A percentile compares a stretch with the other conserved stretches of the same genome.
Conservation (phyloP, 2,888 invertebrate genomes). For the Cerastoderma edule region DNA sequence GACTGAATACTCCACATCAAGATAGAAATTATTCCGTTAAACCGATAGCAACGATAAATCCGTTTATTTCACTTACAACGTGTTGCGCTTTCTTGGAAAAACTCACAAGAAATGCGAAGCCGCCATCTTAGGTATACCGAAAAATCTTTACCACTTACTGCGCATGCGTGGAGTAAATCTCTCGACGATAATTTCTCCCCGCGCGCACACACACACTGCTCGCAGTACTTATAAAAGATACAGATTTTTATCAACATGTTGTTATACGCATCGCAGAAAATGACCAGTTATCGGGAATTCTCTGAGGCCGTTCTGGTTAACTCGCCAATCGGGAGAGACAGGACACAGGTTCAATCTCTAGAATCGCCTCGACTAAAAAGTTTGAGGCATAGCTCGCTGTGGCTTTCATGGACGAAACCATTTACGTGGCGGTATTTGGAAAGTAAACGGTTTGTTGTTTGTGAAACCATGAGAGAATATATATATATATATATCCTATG, state of each 20-base stretch:
- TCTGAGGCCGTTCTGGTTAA: too few relatives aligned
- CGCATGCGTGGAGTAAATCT: constrained; percentile 20
- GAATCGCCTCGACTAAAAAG: too few relatives aligned
- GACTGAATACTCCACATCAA: neutral
- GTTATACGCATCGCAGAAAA: neutral
- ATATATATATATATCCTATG: too few relatives aligned
- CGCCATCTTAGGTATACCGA: constrained; percentile 25
- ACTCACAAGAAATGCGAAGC: constrained; percentile 15
- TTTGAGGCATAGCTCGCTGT: too few relatives aligned
- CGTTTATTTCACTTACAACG: constrained; percentile 2
- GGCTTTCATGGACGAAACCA: too few relatives aligned
- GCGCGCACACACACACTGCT: constrained; percentile 20
- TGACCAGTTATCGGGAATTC: too few relatives aligned
- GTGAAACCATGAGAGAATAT: too few relatives aligned
- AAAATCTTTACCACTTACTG: neutral
- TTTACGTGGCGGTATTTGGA: too few relatives aligned
- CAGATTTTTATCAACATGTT: constrained; percentile 32
- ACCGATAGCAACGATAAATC: neutral
- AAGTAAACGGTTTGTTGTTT: too few relatives aligned
- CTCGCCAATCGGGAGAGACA: too few relatives aligned
- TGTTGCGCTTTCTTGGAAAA: constrained; percentile 22
- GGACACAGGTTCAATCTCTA: too few relatives aligned
- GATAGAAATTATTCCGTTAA: constrained; percentile 9
- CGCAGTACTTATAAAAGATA: constrained; percentile 47
- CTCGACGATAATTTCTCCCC: constrained; percentile 14